Percentiles rank a stretch among this genome's conserved stretches.
phyloP scores from a whole-genome alignment of 35 echinoderm and acorn worm species.

The Ophiothrix spiculata region DNA sequence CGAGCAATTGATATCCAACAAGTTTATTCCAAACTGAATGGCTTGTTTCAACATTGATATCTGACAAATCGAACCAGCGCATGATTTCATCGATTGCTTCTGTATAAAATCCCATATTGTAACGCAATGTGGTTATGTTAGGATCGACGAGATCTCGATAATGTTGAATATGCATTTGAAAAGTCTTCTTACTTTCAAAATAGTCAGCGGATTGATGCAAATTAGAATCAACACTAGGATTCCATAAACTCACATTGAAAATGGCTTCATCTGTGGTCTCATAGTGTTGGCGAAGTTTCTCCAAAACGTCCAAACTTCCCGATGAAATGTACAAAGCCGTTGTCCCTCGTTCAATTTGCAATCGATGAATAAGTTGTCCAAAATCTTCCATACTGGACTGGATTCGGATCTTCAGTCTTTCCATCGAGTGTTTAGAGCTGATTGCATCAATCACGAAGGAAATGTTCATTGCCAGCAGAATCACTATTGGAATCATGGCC shows the following conservation, averaged over 20 bases:
- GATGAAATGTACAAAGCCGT: slow-evolving; percentile 42
- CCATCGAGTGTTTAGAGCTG: neutral
- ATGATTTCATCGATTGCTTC: slow-evolving; percentile 41
- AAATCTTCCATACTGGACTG: slow-evolving; percentile 36
- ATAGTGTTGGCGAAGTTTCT: slow-evolving; percentile 17
- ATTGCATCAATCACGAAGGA: neutral
- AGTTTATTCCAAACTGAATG: slow-evolving; percentile 34
- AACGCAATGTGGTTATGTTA: neutral
- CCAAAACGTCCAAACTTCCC: neutral
- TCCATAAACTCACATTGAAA: slow-evolving; percentile 14
- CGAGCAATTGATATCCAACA: slow-evolving; percentile 42
- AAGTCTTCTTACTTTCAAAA: slow-evolving; percentile 36
- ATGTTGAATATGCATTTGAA: neutral
- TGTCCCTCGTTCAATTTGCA: slow-evolving; percentile 56
- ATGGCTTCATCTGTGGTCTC: slow-evolving; percentile 30
- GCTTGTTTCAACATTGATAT: neutral
- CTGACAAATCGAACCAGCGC: neutral
- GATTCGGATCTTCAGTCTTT: neutral
- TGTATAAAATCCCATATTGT: slow-evolving; percentile 24
- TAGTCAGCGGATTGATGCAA: neutral
- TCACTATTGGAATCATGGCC: neutral
- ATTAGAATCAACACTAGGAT: neutral
- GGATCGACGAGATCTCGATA: slow-evolving; percentile 16
- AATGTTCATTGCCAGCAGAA: neutral
- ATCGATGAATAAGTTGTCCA: slow-evolving; percentile 32